Percentiles rank a stretch among this genome's conserved stretches.
These are phyloP conservation scores for Eupithecia pulchellata DNA, from an alignment of 2,888 invertebrate genomes.

Conservation along the genomic window DNA sequence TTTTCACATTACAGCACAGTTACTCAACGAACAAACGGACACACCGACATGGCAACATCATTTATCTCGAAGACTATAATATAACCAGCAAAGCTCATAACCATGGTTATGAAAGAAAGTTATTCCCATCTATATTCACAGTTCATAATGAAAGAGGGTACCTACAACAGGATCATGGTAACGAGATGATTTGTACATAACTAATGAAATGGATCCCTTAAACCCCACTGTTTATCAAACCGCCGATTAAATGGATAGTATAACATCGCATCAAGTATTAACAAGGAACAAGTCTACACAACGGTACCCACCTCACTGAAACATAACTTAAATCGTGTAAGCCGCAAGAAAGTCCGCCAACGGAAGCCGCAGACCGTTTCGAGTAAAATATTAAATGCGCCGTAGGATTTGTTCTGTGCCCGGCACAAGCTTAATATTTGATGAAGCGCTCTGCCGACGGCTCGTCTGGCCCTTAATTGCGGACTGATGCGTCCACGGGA, in stretches of 20 bases:
- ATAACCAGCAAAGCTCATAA: neutral
- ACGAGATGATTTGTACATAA: conserved; percentile 28
- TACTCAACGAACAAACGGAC: too few species aligned
- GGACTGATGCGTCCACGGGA: conserved; percentile 65
- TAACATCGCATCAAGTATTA: conserved; percentile 67
- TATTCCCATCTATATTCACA: neutral
- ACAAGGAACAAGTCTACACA: conserved; percentile 56
- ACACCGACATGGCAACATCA: too few species aligned
- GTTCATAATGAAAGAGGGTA: neutral
- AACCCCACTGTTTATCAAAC: conserved; percentile 43
- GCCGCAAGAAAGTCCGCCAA: conserved; percentile 69
- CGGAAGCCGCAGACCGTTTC: conserved; percentile 78
- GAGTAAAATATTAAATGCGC: conserved; percentile 81
- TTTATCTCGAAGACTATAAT: too few species aligned
- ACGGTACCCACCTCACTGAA: conserved; percentile 62
- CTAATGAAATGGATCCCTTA: conserved; percentile 34
- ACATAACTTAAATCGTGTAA: conserved; percentile 75
- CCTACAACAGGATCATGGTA: conserved; percentile 17
- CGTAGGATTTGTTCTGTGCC: conserved; percentile 72
- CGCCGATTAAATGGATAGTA: conserved; percentile 50
- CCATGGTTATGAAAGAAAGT: neutral
- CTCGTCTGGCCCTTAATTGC: conserved; percentile 77
- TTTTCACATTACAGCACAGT: too few species aligned
- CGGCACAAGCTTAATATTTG: conserved; percentile 75
- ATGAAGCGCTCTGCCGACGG: conserved; percentile 70